Evolutionary conservation across 1,140 invertebrate species (phyloP).

Genomic region (Caenorhabditis briggsae): DNA sequence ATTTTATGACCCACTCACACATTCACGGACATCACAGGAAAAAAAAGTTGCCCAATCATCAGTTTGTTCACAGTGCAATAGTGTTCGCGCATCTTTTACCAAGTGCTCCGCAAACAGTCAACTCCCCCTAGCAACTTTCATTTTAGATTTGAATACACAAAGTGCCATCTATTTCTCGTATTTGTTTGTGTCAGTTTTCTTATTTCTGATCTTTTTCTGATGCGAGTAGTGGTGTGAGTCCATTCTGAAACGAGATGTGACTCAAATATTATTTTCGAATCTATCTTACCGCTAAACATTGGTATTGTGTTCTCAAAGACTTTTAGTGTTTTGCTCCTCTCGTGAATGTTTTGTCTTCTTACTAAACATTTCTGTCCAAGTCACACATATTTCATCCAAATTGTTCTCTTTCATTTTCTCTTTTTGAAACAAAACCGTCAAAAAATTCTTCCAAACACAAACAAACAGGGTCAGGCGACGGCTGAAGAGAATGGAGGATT

Average conservation of each 20-base stretch:
- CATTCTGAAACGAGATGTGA: no score
- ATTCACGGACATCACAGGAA: neutral
- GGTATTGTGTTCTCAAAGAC: neutral
- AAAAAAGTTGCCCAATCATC: constrained; percentile 8
- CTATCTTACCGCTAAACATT: neutral
- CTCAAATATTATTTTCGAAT: neutral
- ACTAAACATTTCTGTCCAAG: no score
- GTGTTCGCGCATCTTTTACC: constrained; percentile 51
- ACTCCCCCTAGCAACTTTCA: neutral
- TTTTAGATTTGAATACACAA: constrained; percentile 46
- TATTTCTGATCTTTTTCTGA: constrained; percentile 13
- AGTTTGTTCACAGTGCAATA: constrained; percentile 41
- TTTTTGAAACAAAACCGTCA: constrained; percentile 38
- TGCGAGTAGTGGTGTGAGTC: neutral
- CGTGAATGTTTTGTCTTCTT: neutral
- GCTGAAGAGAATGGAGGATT: neutral
- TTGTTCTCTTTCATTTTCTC: neutral
- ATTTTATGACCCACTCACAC: constrained; percentile 11
- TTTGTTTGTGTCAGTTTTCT: constrained; percentile 14
- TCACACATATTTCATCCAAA: neutral
- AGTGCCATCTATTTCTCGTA: neutral
- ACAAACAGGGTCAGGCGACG: constrained; percentile 8
- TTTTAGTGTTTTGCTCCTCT: neutral
- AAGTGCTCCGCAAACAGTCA: constrained; percentile 51
- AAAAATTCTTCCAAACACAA: constrained; percentile 9